Evolutionary conservation across 1,140 invertebrate genomes (phyloP), one percentile per base, ranked within the genome.

Genomic region (Papilio xuthus): DNA sequence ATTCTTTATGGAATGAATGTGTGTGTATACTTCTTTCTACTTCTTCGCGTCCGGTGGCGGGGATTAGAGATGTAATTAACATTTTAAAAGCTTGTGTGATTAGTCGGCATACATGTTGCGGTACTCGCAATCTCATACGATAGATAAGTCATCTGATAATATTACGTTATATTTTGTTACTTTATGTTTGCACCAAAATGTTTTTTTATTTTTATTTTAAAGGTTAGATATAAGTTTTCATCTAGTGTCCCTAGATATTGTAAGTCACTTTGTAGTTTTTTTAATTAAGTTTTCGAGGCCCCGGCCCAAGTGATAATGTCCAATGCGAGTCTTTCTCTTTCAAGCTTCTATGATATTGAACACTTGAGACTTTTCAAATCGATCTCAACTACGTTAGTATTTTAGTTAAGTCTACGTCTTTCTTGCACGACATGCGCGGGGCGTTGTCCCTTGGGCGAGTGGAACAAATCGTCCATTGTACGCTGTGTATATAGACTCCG

Each of bases 401-500:
- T 81, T 78, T 83, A 83, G 79, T 82, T 82, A 83, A 50, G 53
- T 79, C 67, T 63, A 53, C 42, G 56, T 79, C 67, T 63, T 72
- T 78, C 47, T 82, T 79, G 80, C 80, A 80, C 80, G 60, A 75
- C 53, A 44, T 77, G 80, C 82, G 73, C 80, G 82, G 82, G 78
- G 80, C 81, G 82, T 88, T 86, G 86, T 85, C 87, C 82, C 82
- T 82, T 74, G 86, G 83, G 85, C 67, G 70, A 83, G 88, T 87
- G 88, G 89, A 92, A 92, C 82, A 92, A 92, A 92, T 37, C 92
- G 92, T 94, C 92, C 92, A 94, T 90, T 85, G 90, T 94, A 91
- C 91, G 92, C 92, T 89, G 92, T 93, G 91, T 93, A 93, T 87
- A 90, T 92, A 93, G 87, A 86, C 90, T 92, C 91, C 89, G 92